Percentiles rank a stretch among this genome's conserved stretches.
Evolutionary conservation across 1,140 invertebrate species (phyloP).

Genomic region (Halesus radiatus): DNA sequence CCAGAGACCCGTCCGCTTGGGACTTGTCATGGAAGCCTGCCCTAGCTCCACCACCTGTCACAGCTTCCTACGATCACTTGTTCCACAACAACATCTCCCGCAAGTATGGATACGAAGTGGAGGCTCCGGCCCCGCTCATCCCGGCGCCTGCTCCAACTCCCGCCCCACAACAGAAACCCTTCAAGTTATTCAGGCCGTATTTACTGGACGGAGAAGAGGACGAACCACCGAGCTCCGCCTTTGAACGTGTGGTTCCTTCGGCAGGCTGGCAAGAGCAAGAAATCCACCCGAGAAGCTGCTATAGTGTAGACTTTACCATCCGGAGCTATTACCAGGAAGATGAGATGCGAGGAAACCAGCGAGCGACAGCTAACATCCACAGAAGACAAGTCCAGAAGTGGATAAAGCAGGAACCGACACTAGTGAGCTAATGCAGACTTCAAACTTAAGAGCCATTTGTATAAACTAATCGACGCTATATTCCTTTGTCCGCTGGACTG

Average conservation of each 20-base stretch:
- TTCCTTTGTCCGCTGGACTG: slow-evolving; percentile 15
- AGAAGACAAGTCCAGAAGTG: slow-evolving; percentile 90
- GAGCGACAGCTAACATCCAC: slow-evolving; percentile 87
- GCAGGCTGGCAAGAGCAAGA: slow-evolving; percentile 66
- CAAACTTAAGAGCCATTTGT: neutral
- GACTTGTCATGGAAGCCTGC: slow-evolving; percentile 69
- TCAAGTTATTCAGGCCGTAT: slow-evolving; percentile 80
- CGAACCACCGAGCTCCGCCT: slow-evolving; percentile 60
- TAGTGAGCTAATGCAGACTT: slow-evolving; percentile 1
- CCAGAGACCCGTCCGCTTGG: slow-evolving; percentile 69
- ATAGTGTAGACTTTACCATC: slow-evolving; percentile 52
- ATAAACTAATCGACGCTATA: slow-evolving; percentile 4
- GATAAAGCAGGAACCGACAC: slow-evolving; percentile 81
- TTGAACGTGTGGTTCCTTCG: slow-evolving; percentile 46
- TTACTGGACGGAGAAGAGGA: slow-evolving; percentile 72
- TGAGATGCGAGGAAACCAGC: slow-evolving; percentile 87
- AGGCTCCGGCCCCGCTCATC: slow-evolving; percentile 57
- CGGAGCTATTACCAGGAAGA: slow-evolving; percentile 68
- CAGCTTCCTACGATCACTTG: too few relatives aligned
- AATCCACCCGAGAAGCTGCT: slow-evolving; percentile 64
- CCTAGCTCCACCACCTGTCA: neutral
- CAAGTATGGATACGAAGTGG: slow-evolving; percentile 53
- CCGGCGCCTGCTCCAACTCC: slow-evolving; percentile 61
- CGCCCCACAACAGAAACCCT: slow-evolving; percentile 65
- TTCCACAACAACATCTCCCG: neutral